Conservation (phyloP, 2,113 vertebrate species). For the Mustela lutreola region DNA sequence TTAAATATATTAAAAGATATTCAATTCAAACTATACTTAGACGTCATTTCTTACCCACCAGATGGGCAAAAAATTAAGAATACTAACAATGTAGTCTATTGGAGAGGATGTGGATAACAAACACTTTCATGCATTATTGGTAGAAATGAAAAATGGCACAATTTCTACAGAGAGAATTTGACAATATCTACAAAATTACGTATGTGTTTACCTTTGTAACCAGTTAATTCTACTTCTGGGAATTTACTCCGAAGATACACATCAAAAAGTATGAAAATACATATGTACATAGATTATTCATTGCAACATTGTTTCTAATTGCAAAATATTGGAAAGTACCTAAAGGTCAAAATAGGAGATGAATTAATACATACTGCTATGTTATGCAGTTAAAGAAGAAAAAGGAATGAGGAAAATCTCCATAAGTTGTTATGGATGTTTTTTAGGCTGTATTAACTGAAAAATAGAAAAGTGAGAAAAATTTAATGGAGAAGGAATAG, state of each 20-base stretch:
- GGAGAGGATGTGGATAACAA: not conserved
- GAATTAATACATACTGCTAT: not conserved
- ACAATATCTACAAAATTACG: not conserved
- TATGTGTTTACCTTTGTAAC: not conserved
- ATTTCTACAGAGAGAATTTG: not conserved
- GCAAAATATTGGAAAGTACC: not conserved
- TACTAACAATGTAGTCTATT: not conserved
- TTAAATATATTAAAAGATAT: not conserved
- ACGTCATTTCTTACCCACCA: not conserved
- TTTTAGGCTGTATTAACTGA: not conserved
- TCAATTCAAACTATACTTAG: not conserved
- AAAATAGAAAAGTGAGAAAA: not conserved
- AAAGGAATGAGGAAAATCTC: not conserved
- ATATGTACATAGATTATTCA: not conserved
- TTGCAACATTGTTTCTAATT: not conserved
- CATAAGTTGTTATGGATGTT: not conserved
- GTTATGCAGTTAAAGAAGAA: not conserved
- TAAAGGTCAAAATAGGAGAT: not conserved
- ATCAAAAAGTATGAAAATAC: constrained; percentile 3
- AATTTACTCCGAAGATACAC: not conserved
- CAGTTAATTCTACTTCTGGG: not conserved
- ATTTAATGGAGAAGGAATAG: not conserved
- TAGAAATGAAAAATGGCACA: constrained; percentile 26
- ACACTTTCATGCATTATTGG: not conserved
- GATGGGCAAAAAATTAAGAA: not conserved